These are phyloP conservation scores for Pheosia gnoma DNA, from an alignment of 2,888 invertebrate species.

Conservation along the genomic window DNA sequence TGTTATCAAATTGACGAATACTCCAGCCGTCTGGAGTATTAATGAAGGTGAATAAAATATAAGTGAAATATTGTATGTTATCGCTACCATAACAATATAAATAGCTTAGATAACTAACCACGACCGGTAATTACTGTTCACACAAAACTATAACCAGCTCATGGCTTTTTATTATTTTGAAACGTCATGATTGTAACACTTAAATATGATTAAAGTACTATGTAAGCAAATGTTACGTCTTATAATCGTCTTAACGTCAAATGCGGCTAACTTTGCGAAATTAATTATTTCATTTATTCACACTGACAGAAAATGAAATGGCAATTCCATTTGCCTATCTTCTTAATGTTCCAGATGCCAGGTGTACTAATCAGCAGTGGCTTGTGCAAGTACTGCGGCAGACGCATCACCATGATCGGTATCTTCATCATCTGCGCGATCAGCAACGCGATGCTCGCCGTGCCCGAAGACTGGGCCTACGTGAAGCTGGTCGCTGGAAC, in stretches of 20 bases:
- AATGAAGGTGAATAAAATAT: too few species aligned
- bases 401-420: conserved; percentile 83
- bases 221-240: too few species aligned
- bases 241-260: too few species aligned
- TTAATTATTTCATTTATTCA: too few species aligned
- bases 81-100: neutral
- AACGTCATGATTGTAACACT: neutral
- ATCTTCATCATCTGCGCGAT: conserved; percentile 84
- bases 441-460: conserved; percentile 43
- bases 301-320: neutral
- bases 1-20: too few species aligned
- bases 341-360: conserved; percentile 79
- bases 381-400: conserved; percentile 84
- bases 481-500: conserved; percentile 44
- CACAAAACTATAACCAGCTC: neutral
- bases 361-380: conserved; percentile 71
- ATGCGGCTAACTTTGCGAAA: too few species aligned
- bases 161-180: neutral
- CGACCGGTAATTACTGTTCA: neutral
- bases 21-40: too few species aligned
- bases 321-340: neutral
- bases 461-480: conserved; percentile 47
- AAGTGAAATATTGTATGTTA: neutral
- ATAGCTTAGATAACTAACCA: neutral
- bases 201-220: neutral